Evolutionary conservation across 2,888 invertebrate species (phyloP), one percentile per base, ranked within the genome.

Genomic region (Troglohyphantes excavatus): DNA sequence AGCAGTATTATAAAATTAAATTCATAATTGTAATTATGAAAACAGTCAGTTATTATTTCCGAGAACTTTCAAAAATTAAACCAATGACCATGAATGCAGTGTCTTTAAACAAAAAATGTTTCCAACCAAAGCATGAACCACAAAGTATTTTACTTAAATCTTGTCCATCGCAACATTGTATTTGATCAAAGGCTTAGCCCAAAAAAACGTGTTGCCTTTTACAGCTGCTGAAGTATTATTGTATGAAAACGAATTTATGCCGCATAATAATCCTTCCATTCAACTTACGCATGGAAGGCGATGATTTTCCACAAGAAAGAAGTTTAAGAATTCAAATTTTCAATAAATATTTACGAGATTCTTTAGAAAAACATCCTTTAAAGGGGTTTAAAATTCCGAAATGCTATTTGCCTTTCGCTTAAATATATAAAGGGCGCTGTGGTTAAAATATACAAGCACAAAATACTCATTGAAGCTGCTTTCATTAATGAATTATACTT

Each of bases 281-380:
- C 72, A 23, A 46, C 27, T 19, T 23, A 59, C 29, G 33, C 29
- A 61, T 29, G 17, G 59, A 21, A 27, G 21, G 59, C 9, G 21
- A 29, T 26, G 61, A 19, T 29, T 61, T 61, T 21, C 21, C 59
- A 33, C 59, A 59, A 29, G 27, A 75, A 75, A 75, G 75, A 29
- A 29, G 23, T 72, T 72, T 46, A 72, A 72, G 72, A 72, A 72
- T 72, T 75, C 59, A 75, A 75, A 59, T 61, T 59, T 75, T 75
- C 59, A 53, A 75, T 75, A 75, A 75, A 75, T 75, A 75, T 75
- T 75, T 75, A 75, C 75, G 61, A 75, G 59, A 21, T 53, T n/a
- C 33, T 59, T 75, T 46, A 27, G 19, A 19, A 61, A 75, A 75
- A 75, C 53, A 59, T 33, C 17, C 29, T 13, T 21, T 75, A 29